Evolutionary conservation across 2,113 vertebrate species (phyloP).

Genomic region (Potamarius usumacintae): DNA sequence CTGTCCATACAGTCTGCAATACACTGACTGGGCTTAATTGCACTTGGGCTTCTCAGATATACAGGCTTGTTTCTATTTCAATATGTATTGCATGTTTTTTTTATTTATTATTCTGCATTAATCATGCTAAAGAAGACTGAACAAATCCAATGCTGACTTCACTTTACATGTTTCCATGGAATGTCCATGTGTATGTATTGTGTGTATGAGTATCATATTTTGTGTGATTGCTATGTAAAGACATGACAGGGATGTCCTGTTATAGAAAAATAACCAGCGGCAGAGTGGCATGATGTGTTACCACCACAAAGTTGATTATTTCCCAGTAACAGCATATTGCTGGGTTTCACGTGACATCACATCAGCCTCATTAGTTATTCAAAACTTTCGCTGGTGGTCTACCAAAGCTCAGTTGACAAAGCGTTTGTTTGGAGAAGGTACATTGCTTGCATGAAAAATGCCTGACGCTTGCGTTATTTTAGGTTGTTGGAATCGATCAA

Average conservation of each 20-base stretch:
- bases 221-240: background rate
- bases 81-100: background rate
- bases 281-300: background rate
- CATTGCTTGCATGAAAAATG: too few relatives aligned
- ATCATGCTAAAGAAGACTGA: background rate
- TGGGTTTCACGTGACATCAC: too few relatives aligned
- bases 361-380: too few relatives aligned
- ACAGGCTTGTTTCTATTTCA: background rate
- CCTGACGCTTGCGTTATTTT: too few relatives aligned
- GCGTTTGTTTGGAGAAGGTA: too few relatives aligned
- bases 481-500: too few relatives aligned
- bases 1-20: constrained; percentile 1
- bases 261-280: background rate
- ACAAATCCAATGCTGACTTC: background rate
- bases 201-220: background rate
- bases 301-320: background rate
- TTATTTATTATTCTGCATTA: background rate
- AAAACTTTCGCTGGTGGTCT: too few relatives aligned
- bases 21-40: background rate
- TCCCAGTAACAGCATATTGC: background rate
- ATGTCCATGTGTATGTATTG: background rate
- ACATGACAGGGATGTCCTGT: background rate
- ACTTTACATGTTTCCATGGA: background rate
- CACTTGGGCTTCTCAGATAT: background rate
- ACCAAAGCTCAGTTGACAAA: too few relatives aligned